These are phyloP conservation scores for Bedellia somnulentella DNA, from an alignment of 2,888 invertebrate genomes.

Conservation along the genomic window DNA sequence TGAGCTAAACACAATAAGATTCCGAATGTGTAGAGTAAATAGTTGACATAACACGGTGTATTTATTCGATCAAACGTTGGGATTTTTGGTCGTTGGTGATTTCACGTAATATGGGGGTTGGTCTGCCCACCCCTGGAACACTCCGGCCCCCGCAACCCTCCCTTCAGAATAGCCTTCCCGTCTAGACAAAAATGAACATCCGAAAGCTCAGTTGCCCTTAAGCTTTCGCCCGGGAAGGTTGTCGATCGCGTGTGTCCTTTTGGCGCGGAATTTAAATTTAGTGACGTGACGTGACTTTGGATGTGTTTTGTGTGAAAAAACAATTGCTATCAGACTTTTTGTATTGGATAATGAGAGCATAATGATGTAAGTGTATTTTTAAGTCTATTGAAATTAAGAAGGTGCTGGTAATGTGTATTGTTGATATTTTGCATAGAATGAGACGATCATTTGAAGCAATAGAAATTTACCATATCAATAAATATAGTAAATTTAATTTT, in stretches of 20 bases:
- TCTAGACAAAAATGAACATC: conserved; percentile 42
- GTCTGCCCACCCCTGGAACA: conserved; percentile 20
- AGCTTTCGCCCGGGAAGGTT: conserved; percentile 30
- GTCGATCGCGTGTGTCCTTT: conserved; percentile 14
- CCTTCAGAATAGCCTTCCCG: conserved; percentile 23
- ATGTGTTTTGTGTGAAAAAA: conserved; percentile 12
- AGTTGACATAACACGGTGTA: too few relatives aligned
- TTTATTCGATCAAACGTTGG: too few relatives aligned
- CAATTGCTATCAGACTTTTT: conserved; percentile 11
- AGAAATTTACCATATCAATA: too few relatives aligned
- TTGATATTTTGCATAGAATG: too few relatives aligned
- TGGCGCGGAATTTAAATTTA: conserved; percentile 38
- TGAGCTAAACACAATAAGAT: too few relatives aligned
- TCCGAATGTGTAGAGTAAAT: too few relatives aligned
- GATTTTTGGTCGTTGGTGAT: conserved; percentile 28
- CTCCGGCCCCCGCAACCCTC: conserved; percentile 14
- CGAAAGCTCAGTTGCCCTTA: conserved; percentile 11
- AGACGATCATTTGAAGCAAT: too few relatives aligned
- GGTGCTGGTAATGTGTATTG: too few relatives aligned
- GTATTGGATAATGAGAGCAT: conserved; percentile 5
- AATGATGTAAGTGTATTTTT: too few relatives aligned
- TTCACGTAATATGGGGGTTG: conserved; percentile 31
- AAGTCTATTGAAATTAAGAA: too few relatives aligned
- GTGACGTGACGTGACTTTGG: conserved; percentile 12
- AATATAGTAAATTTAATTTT: too few relatives aligned